phyloP scores from a whole-genome alignment of 2,113 vertebrate species.

The Promerops cafer region DNA sequence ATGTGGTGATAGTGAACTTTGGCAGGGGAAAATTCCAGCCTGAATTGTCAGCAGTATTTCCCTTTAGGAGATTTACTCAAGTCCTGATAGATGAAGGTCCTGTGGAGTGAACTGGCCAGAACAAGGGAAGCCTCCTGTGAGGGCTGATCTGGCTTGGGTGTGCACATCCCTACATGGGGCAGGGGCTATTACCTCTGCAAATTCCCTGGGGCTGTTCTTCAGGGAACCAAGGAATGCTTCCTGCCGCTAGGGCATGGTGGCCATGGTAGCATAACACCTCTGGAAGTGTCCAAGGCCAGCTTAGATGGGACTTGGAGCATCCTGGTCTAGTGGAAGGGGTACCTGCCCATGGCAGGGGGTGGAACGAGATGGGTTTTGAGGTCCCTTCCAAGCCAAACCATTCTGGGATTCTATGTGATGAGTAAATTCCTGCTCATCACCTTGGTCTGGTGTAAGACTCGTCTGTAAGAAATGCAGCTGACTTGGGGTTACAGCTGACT shows the following conservation, averaged over 20 bases:
- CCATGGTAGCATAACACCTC: not conserved
- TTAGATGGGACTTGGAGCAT: not conserved
- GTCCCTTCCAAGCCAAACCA: not conserved
- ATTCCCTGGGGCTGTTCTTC: not conserved
- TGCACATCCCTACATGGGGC: fast-evolving
- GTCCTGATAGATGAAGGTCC: not conserved
- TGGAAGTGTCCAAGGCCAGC: not conserved
- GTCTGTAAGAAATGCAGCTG: not conserved
- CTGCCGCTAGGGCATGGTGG: not conserved
- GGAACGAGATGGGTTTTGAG: not conserved
- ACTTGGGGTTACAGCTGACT: not conserved
- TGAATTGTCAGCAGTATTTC: not conserved
- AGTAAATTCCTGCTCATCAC: not conserved
- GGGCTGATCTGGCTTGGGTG: not conserved
- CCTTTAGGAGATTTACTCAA: not conserved
- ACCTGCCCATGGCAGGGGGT: not conserved
- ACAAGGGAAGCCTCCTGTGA: not conserved
- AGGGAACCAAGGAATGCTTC: not conserved
- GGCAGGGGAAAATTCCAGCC: not conserved
- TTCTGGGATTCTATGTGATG: not conserved
- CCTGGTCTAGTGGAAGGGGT: not conserved
- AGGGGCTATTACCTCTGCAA: not conserved
- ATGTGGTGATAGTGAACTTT: not conserved
- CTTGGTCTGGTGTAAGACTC: not conserved
- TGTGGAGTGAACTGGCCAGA: not conserved